Evolutionary conservation across 1,140 invertebrate species (phyloP).

Genomic region (Drosophila dunni): DNA sequence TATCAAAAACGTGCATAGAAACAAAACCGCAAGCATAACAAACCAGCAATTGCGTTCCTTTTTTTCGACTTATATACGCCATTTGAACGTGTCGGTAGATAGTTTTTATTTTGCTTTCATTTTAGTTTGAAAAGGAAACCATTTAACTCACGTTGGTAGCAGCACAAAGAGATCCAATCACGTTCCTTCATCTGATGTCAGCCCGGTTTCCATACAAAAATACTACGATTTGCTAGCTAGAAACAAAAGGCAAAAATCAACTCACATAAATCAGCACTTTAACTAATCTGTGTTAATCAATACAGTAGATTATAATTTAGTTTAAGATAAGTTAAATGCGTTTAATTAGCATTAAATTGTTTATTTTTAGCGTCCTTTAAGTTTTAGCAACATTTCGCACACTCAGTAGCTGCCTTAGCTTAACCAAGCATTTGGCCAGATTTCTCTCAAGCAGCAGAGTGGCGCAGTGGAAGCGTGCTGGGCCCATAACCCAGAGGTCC

Average conservation of each 20-base stretch:
- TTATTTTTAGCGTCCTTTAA: neutral
- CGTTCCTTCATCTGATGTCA: slow-evolving; percentile 5
- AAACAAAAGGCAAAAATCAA: neutral
- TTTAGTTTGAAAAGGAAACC: neutral
- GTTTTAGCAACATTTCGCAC: too few species aligned
- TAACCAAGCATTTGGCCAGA: neutral
- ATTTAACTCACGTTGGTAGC: slow-evolving; percentile 2
- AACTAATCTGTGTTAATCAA: neutral
- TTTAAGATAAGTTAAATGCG: neutral
- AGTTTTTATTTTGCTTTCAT: slow-evolving; percentile 15
- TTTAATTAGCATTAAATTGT: neutral
- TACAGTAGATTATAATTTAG: neutral
- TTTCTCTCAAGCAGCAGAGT: slow-evolving; percentile 89
- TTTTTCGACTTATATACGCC: neutral
- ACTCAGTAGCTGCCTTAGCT: neutral
- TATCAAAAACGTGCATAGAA: slow-evolving; percentile 67
- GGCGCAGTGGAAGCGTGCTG: slow-evolving; percentile 99
- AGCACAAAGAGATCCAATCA: slow-evolving; percentile 14
- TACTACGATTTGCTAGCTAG: neutral
- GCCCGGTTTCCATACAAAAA: neutral
- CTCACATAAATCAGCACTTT: neutral
- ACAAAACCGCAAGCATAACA: slow-evolving; percentile 22
- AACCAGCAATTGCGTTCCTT: neutral
- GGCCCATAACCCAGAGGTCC: slow-evolving; percentile 99
- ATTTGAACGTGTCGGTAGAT: slow-evolving; percentile 3